A percentile compares a stretch with the other conserved stretches of the same genome.
These are phyloP conservation scores for Dicyrtomina minuta DNA, from an alignment of 2,888 invertebrate genomes.

Conservation along the genomic window DNA sequence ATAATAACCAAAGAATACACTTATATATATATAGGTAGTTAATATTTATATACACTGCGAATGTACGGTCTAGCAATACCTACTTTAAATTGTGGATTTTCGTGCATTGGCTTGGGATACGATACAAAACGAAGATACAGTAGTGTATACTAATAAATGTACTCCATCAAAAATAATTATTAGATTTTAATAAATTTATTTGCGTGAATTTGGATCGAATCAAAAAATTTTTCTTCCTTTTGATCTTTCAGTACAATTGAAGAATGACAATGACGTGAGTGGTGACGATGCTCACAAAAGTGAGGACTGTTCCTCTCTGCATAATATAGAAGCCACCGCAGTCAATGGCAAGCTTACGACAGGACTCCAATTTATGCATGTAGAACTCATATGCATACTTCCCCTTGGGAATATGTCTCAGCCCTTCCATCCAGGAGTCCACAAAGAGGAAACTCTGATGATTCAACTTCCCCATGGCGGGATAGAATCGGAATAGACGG, in stretches of 20 bases:
- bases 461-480: slow-evolving; percentile 48
- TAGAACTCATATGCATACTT: slow-evolving; percentile 53
- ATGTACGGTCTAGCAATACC: no score
- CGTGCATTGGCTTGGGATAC: no score
- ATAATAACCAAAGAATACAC: no score
- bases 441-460: slow-evolving; percentile 44
- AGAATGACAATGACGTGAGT: slow-evolving; percentile 52
- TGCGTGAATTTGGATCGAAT: no score
- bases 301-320: slow-evolving; percentile 52
- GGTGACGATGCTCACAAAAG: slow-evolving; percentile 51
- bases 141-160: no score
- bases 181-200: no score
- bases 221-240: no score
- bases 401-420: slow-evolving; percentile 48
- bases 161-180: no score
- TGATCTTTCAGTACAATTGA: slow-evolving; percentile 48
- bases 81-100: no score
- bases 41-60: no score
- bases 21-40: no score
- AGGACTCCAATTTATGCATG: slow-evolving; percentile 51
- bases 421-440: slow-evolving; percentile 51
- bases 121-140: no score
- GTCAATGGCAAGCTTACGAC: slow-evolving; percentile 49
- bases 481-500: slow-evolving; percentile 51
- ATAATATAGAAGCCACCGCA: slow-evolving; percentile 50